Evolutionary conservation across 2,113 vertebrate genomes (phyloP), one percentile per base, ranked within the genome.

Genomic region (Tychaedon coryphoeus): DNA sequence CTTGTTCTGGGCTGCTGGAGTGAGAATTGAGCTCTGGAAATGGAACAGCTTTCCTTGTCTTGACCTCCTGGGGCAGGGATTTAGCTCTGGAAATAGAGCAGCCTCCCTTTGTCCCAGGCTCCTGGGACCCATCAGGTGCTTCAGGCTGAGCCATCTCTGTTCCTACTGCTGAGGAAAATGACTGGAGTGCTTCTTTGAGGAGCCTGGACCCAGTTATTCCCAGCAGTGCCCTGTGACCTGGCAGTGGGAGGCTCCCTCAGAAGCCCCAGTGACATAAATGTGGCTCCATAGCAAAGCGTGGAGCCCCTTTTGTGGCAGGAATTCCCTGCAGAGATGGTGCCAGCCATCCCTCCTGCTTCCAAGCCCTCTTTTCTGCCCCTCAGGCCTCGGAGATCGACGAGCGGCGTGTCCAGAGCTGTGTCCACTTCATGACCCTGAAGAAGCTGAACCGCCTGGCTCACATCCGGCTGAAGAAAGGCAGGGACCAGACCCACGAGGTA

Each of bases 401-500:
- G 93, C 98, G 95, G 53, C 98, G 98, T 4, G 98, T 99, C 73
- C 98, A 99, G 96, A 98, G 99, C 95, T 99, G 99, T 9, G 98
- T 99, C 19, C 99, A 99, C 92, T 99, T 99, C 97, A 99, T 99
- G 98, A 99, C 99, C 36, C 97, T 99, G 86, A 99, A 99, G 97
- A 99, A 99, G 93, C 98, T 99, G 33, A 99, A 99, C 95, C 99
- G 99, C 15, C 93, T 99, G 96, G 99, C 99, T 51, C 99, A 99
- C 42, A 99, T 99, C 96, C 98, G 99, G 9, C 97, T 99, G 36
- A 99, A 99, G 98, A 99, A 98, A 76, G 99, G 98, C 47, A 97
- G 99, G 90, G 99, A 99, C 91, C 99, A 99, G 95, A 99, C 99
- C 36, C 99, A 99, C 1, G 99, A 99, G 98, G 99, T 99, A 95